Percentiles rank a stretch among this genome's conserved stretches.
Conservation (phyloP, 1,140 invertebrate species). For the Drosophila eugracilis region DNA sequence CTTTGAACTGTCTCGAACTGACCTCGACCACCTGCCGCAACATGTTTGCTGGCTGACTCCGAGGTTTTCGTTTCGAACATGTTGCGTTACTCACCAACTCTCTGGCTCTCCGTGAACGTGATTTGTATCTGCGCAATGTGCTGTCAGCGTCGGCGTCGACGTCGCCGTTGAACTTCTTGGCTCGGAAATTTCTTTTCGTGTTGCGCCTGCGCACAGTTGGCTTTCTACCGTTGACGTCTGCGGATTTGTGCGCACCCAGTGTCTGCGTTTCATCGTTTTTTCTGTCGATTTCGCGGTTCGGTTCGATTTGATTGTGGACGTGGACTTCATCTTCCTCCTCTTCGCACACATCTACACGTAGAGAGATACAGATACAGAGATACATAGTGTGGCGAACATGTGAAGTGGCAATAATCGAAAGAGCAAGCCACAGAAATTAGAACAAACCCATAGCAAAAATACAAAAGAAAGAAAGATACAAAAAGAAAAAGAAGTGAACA, state of each 20-base stretch:
- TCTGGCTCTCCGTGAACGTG: constrained; percentile 38
- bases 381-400: constrained; percentile 26
- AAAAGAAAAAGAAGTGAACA: constrained; percentile 26
- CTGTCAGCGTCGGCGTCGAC: constrained; percentile 27
- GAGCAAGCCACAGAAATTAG: constrained; percentile 73
- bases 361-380: constrained; percentile 9
- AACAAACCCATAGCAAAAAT: constrained; percentile 62
- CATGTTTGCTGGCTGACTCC: constrained; percentile 43
- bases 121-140: constrained; percentile 38
- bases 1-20: constrained; percentile 82
- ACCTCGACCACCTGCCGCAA: constrained; percentile 68
- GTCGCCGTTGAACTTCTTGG: constrained; percentile 59
- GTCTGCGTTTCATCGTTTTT: constrained; percentile 46
- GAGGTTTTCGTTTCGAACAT: constrained; percentile 13
- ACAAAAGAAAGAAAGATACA: constrained; percentile 32
- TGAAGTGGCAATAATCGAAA: constrained; percentile 66
- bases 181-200: constrained; percentile 79
- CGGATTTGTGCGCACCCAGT: constrained; percentile 78
- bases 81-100: constrained; percentile 24
- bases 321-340: constrained; percentile 62
- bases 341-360: constrained; percentile 16
- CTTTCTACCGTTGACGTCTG: constrained; percentile 84
- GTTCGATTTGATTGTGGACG: constrained; percentile 64
- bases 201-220: constrained; percentile 84
- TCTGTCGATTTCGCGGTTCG: constrained; percentile 69